phyloP scores from a whole-genome alignment of 2,113 vertebrate genomes.

The Scalopus aquaticus region DNA sequence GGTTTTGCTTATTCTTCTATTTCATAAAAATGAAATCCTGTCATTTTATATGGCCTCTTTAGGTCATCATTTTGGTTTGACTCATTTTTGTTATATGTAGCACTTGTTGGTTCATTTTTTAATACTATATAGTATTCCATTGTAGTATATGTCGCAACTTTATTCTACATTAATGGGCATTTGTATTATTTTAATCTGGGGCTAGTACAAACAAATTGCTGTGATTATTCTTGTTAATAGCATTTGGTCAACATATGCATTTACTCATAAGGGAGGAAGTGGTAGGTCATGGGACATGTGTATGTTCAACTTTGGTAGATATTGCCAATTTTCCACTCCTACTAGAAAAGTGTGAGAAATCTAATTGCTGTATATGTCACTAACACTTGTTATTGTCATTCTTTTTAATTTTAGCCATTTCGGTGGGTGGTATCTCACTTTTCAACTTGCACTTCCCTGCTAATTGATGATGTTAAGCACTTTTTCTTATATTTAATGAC shows the following conservation, averaged over 20 bases:
- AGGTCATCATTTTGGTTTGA: background rate
- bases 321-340: background rate
- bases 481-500: background rate
- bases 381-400: background rate
- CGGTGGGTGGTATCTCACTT: background rate
- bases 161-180: background rate
- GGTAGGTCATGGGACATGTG: background rate
- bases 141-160: background rate
- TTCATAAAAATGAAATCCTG: background rate
- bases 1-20: background rate
- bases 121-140: background rate
- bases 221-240: conserved; percentile 48
- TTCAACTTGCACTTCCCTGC: conserved; percentile 40
- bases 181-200: conserved; percentile 26
- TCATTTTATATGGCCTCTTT: background rate
- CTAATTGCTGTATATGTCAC: background rate
- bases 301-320: background rate
- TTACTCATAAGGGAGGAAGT: background rate
- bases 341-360: background rate
- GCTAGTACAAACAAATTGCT: background rate
- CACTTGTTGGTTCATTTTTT: background rate
- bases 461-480: background rate
- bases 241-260: background rate
- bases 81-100: background rate
- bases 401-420: background rate